Evolutionary conservation across 2,888 invertebrate genomes (phyloP).

Genomic region (Idaea dimidiata): DNA sequence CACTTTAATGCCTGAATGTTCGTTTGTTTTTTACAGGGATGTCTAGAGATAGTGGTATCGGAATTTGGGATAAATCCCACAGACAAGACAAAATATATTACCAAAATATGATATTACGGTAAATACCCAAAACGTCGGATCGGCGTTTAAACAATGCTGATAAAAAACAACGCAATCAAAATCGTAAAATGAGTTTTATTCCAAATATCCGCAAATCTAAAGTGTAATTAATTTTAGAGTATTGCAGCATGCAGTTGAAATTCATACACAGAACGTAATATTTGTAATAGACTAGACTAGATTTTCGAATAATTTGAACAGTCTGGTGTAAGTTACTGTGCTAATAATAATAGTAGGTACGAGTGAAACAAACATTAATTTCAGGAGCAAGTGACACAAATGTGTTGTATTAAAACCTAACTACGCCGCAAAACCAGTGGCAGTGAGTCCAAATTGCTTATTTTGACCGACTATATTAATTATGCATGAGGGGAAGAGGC

Average conservation of each 20-base stretch:
- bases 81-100: too few species aligned
- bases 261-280: background rate
- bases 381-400: conserved; percentile 41
- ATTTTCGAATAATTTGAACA: background rate
- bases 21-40: too few species aligned
- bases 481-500: conserved; percentile 61
- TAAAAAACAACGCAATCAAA: too few species aligned
- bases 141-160: too few species aligned
- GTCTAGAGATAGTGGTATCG: too few species aligned
- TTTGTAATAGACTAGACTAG: background rate
- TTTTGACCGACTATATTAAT: conserved; percentile 69
- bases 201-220: background rate
- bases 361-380: conserved; percentile 21
- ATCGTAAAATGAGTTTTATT: too few species aligned
- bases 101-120: too few species aligned
- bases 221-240: background rate
- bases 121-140: too few species aligned
- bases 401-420: conserved; percentile 64
- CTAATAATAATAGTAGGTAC: conserved; percentile 2
- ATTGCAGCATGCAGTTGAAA: background rate
- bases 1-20: too few species aligned
- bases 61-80: too few species aligned
- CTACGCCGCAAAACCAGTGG: conserved; percentile 65
- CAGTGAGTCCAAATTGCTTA: conserved; percentile 73
- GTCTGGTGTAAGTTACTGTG: conserved; percentile 2